These are phyloP conservation scores for Ceratotherium simum DNA, from an alignment of 2,113 vertebrate species.

Conservation along the genomic window DNA sequence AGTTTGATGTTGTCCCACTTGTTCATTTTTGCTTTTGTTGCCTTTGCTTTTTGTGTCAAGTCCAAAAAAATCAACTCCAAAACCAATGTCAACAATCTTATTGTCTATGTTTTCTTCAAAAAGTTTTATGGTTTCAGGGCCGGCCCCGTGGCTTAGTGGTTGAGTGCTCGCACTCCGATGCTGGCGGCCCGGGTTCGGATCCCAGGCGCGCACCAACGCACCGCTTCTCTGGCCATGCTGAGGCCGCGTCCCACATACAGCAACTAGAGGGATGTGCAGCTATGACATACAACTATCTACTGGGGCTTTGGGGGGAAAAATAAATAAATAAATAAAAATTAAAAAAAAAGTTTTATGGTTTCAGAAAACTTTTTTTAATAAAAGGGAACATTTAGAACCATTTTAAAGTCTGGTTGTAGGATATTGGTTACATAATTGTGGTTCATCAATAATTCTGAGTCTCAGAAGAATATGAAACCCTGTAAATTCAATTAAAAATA, in stretches of 20 bases:
- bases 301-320: too few relatives aligned
- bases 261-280: too few relatives aligned
- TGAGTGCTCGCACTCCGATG: too few relatives aligned
- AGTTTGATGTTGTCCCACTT: neutral
- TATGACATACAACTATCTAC: too few relatives aligned
- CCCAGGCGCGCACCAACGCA: too few relatives aligned
- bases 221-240: too few relatives aligned
- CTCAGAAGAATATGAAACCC: slow-evolving; percentile 24
- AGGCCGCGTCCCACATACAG: too few relatives aligned
- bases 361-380: neutral
- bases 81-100: neutral
- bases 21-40: neutral
- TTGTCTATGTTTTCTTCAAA: neutral
- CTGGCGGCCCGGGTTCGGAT: too few relatives aligned
- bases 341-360: neutral
- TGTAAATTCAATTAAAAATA: neutral
- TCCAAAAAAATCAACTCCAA: neutral
- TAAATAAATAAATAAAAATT: too few relatives aligned
- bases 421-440: neutral
- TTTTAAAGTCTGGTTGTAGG: neutral
- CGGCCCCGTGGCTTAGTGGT: too few relatives aligned
- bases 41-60: neutral
- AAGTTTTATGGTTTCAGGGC: neutral
- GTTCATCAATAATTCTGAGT: neutral
- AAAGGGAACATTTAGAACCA: neutral